Evolutionary conservation across 2,113 vertebrate genomes (phyloP), one percentile per base, ranked within the genome.

Genomic region (Seriola aureovittata): DNA sequence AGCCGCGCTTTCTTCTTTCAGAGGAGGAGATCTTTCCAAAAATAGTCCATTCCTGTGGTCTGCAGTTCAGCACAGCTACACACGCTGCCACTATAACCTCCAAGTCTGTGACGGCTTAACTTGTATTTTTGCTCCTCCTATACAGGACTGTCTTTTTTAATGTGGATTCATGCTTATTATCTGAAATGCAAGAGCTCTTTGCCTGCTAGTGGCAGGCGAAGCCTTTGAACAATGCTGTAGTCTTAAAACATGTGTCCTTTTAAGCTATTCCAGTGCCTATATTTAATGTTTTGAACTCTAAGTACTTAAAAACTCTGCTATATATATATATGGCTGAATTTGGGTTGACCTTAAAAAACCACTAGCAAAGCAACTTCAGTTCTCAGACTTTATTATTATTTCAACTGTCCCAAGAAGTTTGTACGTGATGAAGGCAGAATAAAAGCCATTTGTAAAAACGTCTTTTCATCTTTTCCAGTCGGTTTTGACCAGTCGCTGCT

Each of bases 31-130:
- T 82, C 87, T 80, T 91, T 91, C 90, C 89, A 89, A 91, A 95
- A 92, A 92, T 93, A 94, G 90, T 36, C 83, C 91, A 94, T 94
- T 95, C 92, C 94, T 94, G 93, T 93, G 94, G 93, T 95, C 85
- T 86, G 74, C 81, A 86, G 85, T 71, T 88, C 78, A 89, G 92
- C 85, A 86, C 85, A 91, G 90, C 89, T 90, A 84, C 84, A 91
- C 77, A 81, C 65, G 89, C 91, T 88, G 92, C 91, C 91, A 71
- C 89, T 85, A 85, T 88, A 92, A 92, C 82, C 83, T 91, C 88
- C 78, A 67, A 76, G 82, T 89, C 76, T 91, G 87, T 92, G 89
- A 92, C 44, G 32, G 91, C 85, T 92, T 90, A 72, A 89, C 91
- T 92, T 89, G 89, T 93, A 82, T 86, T 85, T 91, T 85, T 81